Evolutionary conservation across 2,888 invertebrate genomes (phyloP).

Genomic region (Stegana nigrithorax): DNA sequence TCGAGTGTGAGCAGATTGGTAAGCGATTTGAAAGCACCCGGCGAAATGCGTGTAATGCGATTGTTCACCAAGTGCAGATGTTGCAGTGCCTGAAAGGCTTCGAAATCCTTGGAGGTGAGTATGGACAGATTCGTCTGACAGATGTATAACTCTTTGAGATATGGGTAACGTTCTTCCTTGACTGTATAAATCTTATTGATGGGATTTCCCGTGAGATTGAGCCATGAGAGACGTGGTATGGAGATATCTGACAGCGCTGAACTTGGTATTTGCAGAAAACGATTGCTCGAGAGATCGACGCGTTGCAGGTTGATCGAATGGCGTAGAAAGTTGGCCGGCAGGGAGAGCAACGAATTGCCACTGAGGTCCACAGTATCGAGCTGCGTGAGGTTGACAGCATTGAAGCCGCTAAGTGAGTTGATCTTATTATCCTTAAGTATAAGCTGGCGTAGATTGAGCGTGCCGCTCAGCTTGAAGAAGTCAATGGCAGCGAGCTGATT

Average conservation of each 20-base stretch:
- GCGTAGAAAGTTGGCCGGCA: slow-evolving; percentile 85
- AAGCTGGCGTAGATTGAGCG: slow-evolving; percentile 80
- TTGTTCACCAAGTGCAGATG: slow-evolving; percentile 81
- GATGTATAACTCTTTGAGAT: slow-evolving; percentile 85
- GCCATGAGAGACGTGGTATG: slow-evolving; percentile 77
- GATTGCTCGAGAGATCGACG: slow-evolving; percentile 82
- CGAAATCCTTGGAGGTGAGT: slow-evolving; percentile 86
- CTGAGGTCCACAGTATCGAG: slow-evolving; percentile 81
- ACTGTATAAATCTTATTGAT: slow-evolving; percentile 79
- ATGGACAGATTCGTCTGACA: slow-evolving; percentile 84
- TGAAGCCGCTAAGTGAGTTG: slow-evolving; percentile 80
- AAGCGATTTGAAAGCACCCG: slow-evolving; percentile 84
- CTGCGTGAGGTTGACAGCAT: slow-evolving; percentile 80
- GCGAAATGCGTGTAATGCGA: slow-evolving; percentile 82
- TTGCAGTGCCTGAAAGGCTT: slow-evolving; percentile 82
- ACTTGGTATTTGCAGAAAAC: slow-evolving; percentile 81
- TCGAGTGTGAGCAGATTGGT: slow-evolving; percentile 82
- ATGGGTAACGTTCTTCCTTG: slow-evolving; percentile 78
- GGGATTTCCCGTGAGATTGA: slow-evolving; percentile 88
- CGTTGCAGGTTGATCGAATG: slow-evolving; percentile 78
- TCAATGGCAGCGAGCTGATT: slow-evolving; percentile 80
- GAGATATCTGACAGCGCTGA: slow-evolving; percentile 81
- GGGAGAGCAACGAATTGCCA: slow-evolving; percentile 78
- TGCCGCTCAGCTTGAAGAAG: slow-evolving; percentile 80
- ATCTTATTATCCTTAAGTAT: slow-evolving; percentile 82